These are phyloP conservation scores for Philopotamus ludificatus DNA, from an alignment of 1,140 invertebrate species.

Conservation along the genomic window DNA sequence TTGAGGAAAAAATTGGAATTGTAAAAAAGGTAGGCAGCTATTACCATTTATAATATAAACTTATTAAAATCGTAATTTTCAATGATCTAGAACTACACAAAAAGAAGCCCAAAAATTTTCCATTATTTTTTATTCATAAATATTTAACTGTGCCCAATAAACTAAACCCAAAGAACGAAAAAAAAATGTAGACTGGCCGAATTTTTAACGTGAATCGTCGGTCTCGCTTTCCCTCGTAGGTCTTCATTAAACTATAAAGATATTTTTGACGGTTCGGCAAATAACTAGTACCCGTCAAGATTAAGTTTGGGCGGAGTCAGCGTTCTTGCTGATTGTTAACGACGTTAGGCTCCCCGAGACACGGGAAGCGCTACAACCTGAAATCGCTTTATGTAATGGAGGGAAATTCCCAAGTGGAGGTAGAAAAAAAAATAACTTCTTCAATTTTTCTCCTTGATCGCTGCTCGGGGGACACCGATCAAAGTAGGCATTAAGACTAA, in stretches of 20 bases:
- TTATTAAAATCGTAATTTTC: too few species aligned
- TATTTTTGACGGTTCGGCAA: constrained; percentile 29
- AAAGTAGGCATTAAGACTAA: constrained; percentile 6
- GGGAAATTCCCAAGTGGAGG: not conserved
- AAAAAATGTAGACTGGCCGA: too few species aligned
- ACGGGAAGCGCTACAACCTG: constrained; percentile 16
- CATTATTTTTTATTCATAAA: too few species aligned
- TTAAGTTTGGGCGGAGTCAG: constrained; percentile 32
- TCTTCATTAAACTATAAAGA: constrained; percentile 25
- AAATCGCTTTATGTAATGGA: constrained; percentile 15
- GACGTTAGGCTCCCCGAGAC: constrained; percentile 25
- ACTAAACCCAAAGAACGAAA: too few species aligned
- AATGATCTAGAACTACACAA: too few species aligned
- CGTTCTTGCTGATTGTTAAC: constrained; percentile 36
- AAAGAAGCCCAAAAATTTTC: too few species aligned
- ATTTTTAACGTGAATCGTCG: too few species aligned
- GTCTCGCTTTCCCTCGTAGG: too few species aligned
- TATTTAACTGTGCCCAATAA: too few species aligned
- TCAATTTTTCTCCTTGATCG: constrained; percentile 6
- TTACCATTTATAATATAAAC: too few species aligned
- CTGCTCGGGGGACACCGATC: constrained; percentile 2
- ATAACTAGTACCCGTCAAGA: constrained; percentile 23
- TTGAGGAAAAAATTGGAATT: too few species aligned
- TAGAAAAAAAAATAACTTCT: not conserved
- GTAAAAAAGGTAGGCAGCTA: too few species aligned